These are phyloP conservation scores for Opisthocomus hoazin DNA, from an alignment of 2,113 vertebrate species.

Conservation along the genomic window DNA sequence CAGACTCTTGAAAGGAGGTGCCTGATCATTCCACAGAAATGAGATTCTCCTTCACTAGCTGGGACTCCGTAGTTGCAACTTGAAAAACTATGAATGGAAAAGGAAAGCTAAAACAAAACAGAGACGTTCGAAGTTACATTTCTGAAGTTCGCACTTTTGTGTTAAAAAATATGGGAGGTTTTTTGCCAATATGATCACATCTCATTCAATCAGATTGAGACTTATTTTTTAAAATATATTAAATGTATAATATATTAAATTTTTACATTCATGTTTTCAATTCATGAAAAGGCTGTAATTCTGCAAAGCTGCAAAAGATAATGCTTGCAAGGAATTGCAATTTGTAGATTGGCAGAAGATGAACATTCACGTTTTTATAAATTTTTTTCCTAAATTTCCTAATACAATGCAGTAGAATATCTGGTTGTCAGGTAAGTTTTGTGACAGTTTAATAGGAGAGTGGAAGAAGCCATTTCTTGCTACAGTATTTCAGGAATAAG, in stretches of 20 bases:
- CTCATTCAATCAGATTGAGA: not conserved
- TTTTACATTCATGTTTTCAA: not conserved
- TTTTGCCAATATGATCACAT: not conserved
- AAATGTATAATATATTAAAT: not conserved
- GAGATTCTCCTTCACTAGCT: not conserved
- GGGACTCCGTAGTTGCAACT: not conserved
- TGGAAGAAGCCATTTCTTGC: not conserved
- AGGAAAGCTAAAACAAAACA: not conserved
- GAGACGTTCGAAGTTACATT: not conserved
- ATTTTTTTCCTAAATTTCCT: not conserved
- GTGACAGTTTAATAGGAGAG: constrained; percentile 31
- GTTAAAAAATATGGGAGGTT: not conserved
- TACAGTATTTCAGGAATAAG: constrained; percentile 42
- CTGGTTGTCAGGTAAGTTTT: constrained; percentile 30
- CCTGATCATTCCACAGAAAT: not conserved
- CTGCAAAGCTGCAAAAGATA: not conserved
- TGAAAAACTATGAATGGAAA: not conserved
- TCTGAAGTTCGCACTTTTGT: not conserved
- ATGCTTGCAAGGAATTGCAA: not conserved
- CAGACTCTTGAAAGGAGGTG: not conserved
- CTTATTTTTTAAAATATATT: not conserved
- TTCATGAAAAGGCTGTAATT: not conserved
- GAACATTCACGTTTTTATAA: not conserved
- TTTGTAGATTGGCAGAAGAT: not conserved
- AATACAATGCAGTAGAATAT: not conserved